These are phyloP conservation scores for Trogon surrucura DNA, from an alignment of 2,113 vertebrate species.

Conservation along the genomic window DNA sequence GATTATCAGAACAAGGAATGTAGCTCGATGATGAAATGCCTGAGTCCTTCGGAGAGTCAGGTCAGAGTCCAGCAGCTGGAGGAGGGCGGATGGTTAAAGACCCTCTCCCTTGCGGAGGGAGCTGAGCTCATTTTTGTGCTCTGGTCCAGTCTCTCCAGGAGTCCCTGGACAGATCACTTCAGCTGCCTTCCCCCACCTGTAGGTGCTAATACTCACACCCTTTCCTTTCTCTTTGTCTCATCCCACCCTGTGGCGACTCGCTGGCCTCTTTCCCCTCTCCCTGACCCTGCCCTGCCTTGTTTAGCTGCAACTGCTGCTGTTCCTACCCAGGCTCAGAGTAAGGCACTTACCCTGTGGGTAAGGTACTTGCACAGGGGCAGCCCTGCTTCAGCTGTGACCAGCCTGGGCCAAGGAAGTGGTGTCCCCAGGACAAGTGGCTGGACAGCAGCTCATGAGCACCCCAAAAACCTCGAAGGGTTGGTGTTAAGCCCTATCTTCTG, in stretches of 20 bases:
- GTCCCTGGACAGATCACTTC: background rate
- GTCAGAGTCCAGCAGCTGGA: background rate
- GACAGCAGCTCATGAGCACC: background rate
- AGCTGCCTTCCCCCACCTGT: background rate
- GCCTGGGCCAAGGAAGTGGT: background rate
- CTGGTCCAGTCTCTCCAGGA: background rate
- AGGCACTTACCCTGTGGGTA: too few species aligned
- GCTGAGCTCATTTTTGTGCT: rapidly evolving
- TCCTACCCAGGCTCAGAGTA: background rate
- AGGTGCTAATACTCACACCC: background rate
- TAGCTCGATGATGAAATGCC: background rate
- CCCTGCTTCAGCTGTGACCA: rapidly evolving
- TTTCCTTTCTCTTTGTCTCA: background rate
- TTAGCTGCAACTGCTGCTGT: background rate
- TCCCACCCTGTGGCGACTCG: rapidly evolving
- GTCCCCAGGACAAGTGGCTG: too few species aligned
- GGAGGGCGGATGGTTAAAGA: background rate
- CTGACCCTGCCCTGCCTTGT: background rate
- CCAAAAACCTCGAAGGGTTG: background rate
- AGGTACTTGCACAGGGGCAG: too few species aligned
- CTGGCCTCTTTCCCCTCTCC: background rate
- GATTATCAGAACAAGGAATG: background rate
- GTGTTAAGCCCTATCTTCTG: background rate
- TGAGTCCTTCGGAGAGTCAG: background rate
- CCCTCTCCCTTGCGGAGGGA: rapidly evolving